Evolutionary conservation across 2,888 invertebrate genomes (phyloP).

Genomic region (Microctonus aethiopoides): DNA sequence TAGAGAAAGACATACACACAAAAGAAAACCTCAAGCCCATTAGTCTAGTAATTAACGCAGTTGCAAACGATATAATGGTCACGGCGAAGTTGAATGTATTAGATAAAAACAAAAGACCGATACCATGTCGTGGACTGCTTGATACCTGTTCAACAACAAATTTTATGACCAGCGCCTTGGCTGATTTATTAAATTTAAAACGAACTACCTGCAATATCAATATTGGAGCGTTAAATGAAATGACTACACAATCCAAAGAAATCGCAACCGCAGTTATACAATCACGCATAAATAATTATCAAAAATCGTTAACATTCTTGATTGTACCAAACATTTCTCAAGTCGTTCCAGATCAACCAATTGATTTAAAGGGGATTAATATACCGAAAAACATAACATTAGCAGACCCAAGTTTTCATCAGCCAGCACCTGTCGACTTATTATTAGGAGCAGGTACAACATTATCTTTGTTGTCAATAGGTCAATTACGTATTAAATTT

Average conservation of each 20-base stretch:
- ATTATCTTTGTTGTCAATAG: conserved; percentile 6
- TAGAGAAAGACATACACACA: too few relatives aligned
- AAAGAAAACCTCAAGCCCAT: background rate
- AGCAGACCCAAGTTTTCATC: conserved; percentile 41
- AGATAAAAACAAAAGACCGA: background rate
- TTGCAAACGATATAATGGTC: conserved; percentile 15
- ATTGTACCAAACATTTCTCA: conserved; percentile 27
- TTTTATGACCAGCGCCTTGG: conserved; percentile 35
- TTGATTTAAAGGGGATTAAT: conserved; percentile 22
- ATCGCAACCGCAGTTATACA: conserved; percentile 11
- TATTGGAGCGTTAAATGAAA: conserved; percentile 31
- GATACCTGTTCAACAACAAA: conserved; percentile 37
- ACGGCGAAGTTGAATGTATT: conserved; percentile 1
- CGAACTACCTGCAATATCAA: background rate
- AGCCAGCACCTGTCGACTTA: conserved; percentile 30
- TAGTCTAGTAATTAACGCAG: background rate
- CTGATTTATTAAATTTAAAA: background rate
- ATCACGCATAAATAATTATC: conserved; percentile 19
- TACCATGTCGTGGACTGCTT: conserved; percentile 28
- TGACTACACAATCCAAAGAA: conserved; percentile 14
- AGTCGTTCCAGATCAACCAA: conserved; percentile 24
- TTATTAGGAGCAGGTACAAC: conserved; percentile 32
- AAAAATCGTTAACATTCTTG: conserved; percentile 25
- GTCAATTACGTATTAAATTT: background rate
- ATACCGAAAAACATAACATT: conserved; percentile 35